A percentile compares a stretch with the other conserved stretches of the same genome.
These are phyloP conservation scores for Speoplatyrhinus poulsoni DNA, from an alignment of 2,113 vertebrate species.

Conservation along the genomic window DNA sequence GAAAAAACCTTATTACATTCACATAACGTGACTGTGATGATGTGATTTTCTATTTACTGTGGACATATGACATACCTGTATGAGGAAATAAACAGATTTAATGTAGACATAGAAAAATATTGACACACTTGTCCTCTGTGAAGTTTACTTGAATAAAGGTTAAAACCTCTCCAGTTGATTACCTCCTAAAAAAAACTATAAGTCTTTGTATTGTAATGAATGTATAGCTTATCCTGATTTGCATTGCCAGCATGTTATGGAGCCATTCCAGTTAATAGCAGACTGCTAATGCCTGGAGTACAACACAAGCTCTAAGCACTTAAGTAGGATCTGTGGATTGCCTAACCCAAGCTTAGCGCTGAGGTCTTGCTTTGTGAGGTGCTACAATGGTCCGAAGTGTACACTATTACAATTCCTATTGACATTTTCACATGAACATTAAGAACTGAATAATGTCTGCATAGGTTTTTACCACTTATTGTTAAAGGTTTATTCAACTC, in stretches of 20 bases:
- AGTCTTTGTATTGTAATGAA: neutral
- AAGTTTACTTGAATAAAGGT: too few relatives aligned
- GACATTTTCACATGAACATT: too few relatives aligned
- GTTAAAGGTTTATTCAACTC: too few relatives aligned
- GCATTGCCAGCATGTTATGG: neutral
- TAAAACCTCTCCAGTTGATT: too few relatives aligned
- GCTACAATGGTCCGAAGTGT: neutral
- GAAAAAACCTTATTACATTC: neutral
- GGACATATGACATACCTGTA: neutral
- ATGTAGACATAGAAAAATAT: too few relatives aligned
- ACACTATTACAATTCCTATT: too few relatives aligned
- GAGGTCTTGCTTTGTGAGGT: conserved; percentile 15
- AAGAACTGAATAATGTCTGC: too few relatives aligned
- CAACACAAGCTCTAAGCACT: conserved; percentile 3
- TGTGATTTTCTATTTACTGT: neutral
- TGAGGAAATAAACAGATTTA: too few relatives aligned
- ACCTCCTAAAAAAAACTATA: too few relatives aligned
- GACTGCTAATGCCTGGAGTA: neutral
- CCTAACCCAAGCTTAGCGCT: conserved; percentile 16
- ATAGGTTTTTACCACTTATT: too few relatives aligned
- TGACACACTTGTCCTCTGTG: too few relatives aligned
- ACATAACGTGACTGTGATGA: neutral
- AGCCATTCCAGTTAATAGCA: neutral
- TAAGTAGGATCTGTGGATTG: conserved; percentile 23
- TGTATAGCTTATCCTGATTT: neutral